Evolutionary conservation across 2,113 vertebrate genomes (phyloP), one percentile per base, ranked within the genome.

Genomic region (Thalassarche chlororhynchos): DNA sequence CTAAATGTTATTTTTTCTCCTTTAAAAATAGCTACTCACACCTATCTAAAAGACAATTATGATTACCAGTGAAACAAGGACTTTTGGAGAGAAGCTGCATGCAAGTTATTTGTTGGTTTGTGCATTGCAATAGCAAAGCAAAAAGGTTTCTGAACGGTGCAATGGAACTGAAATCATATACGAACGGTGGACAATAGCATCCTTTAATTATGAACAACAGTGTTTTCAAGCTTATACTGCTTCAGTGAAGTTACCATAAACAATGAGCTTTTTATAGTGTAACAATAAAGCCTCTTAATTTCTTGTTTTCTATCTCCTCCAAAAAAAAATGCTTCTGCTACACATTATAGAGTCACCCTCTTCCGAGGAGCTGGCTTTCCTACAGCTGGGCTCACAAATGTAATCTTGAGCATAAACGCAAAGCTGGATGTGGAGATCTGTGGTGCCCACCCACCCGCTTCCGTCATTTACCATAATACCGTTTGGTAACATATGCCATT

Each of bases 191-290:
- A 96, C 82, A 97, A 92, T 58, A 92, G 69, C 89, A 90, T 52
- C 19, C 55, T 95, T 84, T 97, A 90, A 79, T 80, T 93, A 57
- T 26, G 5, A 96, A 66, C 49, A 92, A 58, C 76, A 77, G 42
- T 71, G 90, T 96, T 87, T 83, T 94, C 92, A 84, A 94, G 61
- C 65, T 96, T 91, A 31, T 61, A 32, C 25, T 95, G 92, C 62
- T 97, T 86, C 86, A 76, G 32, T 87, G 83, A 92, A 97, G 89
- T 96, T 95, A 47, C 64, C 70, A 82, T 93, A 96, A 97, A 98
- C 80, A 98, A 91, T 55, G 66, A 87, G 74, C 74, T 95, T 98
- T 93, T 97, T 97, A 87, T 88, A 82, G 81, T 8, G 14, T 46
- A 94, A 96, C 81, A 95, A 82, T 96, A 83, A 51, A 85, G 55